Conservation (phyloP, 2,888 invertebrate genomes). For the Matsumyia berberina region DNA sequence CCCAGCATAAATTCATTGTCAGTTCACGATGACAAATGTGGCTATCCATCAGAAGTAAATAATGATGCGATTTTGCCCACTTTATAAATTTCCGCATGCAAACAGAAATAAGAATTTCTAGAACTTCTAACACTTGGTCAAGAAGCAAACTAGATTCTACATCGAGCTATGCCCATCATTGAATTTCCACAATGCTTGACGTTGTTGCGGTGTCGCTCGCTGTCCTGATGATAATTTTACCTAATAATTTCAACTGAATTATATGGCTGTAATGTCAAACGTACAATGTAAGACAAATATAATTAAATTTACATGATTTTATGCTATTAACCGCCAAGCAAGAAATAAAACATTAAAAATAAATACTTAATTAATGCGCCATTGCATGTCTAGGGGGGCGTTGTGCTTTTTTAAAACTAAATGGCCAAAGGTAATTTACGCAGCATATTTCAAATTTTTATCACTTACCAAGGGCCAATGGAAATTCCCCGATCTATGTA, state of each 20-base stretch:
- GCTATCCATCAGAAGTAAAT: too few relatives aligned
- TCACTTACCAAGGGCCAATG: slow-evolving; percentile 36
- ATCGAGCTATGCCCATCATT: background rate
- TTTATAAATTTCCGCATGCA: too few relatives aligned
- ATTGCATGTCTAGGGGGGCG: slow-evolving; percentile 64
- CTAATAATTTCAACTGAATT: slow-evolving; percentile 38
- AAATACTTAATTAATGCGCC: slow-evolving; percentile 67
- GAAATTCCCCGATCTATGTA: slow-evolving; percentile 18
- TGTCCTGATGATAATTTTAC: background rate
- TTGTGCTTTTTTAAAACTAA: slow-evolving; percentile 30
- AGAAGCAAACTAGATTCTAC: too few relatives aligned
- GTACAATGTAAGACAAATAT: slow-evolving; percentile 40
- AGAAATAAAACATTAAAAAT: background rate
- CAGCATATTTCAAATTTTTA: slow-evolving; percentile 62
- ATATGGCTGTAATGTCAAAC: slow-evolving; percentile 45
- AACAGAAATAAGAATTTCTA: too few relatives aligned
- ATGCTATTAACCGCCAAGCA: slow-evolving; percentile 63
- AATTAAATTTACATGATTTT: slow-evolving; percentile 62
- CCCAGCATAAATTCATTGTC: too few relatives aligned
- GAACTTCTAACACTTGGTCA: too few relatives aligned
- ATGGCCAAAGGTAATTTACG: slow-evolving; percentile 43
- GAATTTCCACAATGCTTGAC: background rate
- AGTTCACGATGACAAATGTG: too few relatives aligned
- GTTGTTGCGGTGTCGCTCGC: background rate
- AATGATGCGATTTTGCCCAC: too few relatives aligned